These are phyloP conservation scores for Myanophis thanlyinensis DNA, from an alignment of 2,113 vertebrate genomes.

Conservation along the genomic window DNA sequence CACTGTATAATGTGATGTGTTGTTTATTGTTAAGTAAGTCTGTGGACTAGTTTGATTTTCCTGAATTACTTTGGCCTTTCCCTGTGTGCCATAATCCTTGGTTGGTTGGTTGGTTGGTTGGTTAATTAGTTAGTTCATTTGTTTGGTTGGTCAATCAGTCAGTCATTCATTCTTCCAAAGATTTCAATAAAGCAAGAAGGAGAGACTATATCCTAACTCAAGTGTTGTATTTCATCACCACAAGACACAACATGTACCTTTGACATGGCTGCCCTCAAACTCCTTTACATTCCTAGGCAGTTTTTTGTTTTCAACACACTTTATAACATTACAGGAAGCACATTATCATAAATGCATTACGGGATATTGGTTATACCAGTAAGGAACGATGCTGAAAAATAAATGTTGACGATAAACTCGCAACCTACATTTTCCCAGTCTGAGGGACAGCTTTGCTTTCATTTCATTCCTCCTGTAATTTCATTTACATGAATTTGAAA, in stretches of 20 bases:
- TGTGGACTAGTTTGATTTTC: not conserved
- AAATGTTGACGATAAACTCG: not conserved
- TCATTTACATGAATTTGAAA: conserved; percentile 58
- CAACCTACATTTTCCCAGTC: not conserved
- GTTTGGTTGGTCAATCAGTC: rapidly evolving
- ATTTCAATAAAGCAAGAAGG: not conserved
- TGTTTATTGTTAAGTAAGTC: not conserved
- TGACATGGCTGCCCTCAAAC: not conserved
- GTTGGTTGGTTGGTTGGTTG: not conserved
- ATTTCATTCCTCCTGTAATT: conserved; percentile 50
- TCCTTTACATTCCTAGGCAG: not conserved
- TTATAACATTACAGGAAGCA: not conserved
- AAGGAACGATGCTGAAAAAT: not conserved
- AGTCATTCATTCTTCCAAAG: not conserved
- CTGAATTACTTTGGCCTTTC: not conserved
- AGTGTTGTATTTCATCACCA: not conserved
- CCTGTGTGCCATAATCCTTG: not conserved
- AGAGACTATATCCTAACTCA: no score
- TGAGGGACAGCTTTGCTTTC: not conserved
- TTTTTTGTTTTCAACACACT: not conserved
- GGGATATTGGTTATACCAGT: not conserved
- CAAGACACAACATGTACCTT: not conserved
- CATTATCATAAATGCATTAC: not conserved
- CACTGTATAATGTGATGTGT: not conserved
- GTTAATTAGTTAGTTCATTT: no score